Evolutionary conservation across 2,888 invertebrate species (phyloP).

Genomic region (Catocala sponsa): DNA sequence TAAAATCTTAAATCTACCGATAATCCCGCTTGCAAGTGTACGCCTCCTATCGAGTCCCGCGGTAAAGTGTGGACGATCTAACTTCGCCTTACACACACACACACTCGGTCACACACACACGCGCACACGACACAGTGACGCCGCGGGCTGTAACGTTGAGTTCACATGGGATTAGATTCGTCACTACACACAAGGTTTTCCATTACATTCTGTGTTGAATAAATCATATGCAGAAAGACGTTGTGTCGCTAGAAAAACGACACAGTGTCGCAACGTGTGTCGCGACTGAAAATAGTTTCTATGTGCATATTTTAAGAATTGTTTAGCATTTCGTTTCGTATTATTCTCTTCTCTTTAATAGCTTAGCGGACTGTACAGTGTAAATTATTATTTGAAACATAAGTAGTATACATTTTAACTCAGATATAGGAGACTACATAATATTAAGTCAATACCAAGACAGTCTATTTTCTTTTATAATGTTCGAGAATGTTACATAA

Average conservation of each 20-base stretch:
- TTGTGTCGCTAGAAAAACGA: conserved; percentile 25
- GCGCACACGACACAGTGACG: conserved; percentile 62
- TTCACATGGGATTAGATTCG: conserved; percentile 80
- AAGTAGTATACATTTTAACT: too few species aligned
- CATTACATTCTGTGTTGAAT: conserved; percentile 48
- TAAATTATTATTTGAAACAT: too few species aligned
- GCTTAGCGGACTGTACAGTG: neutral
- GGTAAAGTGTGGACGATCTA: conserved; percentile 88
- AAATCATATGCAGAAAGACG: conserved; percentile 26
- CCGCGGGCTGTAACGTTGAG: conserved; percentile 72
- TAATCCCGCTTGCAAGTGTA: conserved; percentile 57
- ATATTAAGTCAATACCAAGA: too few species aligned
- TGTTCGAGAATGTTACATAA: neutral
- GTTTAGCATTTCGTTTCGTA: conserved; percentile 7
- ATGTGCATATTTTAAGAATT: conserved; percentile 9
- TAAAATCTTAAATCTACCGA: conserved; percentile 6
- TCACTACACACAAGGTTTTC: conserved; percentile 63
- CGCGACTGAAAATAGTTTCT: conserved; percentile 2
- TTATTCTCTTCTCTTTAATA: conserved; percentile 5
- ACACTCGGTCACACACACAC: conserved; percentile 46
- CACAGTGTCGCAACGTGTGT: conserved; percentile 41
- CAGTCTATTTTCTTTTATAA: too few species aligned
- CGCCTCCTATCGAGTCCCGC: conserved; percentile 84
- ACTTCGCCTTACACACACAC: conserved; percentile 84
- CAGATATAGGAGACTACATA: too few species aligned